phyloP scores from a whole-genome alignment of 2,113 vertebrate genomes.

The Bothrops jararaca region DNA sequence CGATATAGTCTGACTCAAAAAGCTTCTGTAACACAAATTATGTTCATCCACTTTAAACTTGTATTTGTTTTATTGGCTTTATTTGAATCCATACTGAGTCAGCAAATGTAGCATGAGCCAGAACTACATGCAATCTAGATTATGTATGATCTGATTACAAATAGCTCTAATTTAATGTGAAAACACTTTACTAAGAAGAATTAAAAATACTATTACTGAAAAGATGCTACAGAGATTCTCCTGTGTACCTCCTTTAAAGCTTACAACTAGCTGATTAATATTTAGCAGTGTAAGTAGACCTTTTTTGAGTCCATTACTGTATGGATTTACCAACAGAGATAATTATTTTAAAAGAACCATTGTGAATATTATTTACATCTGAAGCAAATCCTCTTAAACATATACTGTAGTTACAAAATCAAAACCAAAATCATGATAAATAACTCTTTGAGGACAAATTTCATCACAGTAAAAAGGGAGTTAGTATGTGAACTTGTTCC shows the following conservation, averaged over 20 bases:
- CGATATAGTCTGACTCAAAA: neutral
- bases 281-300: neutral
- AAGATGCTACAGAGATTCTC: neutral
- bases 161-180: neutral
- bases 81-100: neutral
- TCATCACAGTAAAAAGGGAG: neutral
- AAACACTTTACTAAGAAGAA: neutral
- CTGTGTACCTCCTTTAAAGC: neutral
- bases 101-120: neutral
- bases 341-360: neutral
- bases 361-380: neutral
- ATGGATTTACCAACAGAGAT: constrained; percentile 23
- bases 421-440: neutral
- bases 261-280: neutral
- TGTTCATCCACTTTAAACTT: neutral
- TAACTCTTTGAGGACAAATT: neutral
- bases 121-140: neutral
- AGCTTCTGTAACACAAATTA: neutral
- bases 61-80: neutral
- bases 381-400: neutral
- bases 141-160: neutral
- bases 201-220: neutral
- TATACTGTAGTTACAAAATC: neutral
- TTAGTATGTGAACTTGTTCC: neutral
- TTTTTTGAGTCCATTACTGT: neutral